Evolutionary conservation across 2,797 vertebrate genomes (phyloP).

Genomic region (Scolopax rusticola): DNA sequence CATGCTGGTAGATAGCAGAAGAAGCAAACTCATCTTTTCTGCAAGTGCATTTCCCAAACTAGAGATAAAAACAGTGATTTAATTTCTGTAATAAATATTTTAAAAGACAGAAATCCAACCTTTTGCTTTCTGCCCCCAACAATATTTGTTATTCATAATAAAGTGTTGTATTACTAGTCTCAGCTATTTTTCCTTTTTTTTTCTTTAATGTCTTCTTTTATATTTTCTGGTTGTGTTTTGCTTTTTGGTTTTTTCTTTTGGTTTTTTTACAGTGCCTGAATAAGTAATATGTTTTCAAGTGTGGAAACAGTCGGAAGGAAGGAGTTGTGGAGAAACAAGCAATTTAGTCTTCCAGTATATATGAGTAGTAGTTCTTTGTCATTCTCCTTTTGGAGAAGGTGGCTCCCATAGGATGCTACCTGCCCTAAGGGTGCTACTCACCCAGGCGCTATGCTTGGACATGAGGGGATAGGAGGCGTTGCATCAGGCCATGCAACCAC

Average conservation of each 20-base stretch:
- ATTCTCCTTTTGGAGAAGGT: not conserved
- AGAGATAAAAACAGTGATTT: slow-evolving; percentile 17
- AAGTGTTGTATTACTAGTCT: not conserved
- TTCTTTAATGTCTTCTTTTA: not conserved
- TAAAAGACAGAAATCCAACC: slow-evolving; percentile 30
- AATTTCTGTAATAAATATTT: slow-evolving; percentile 43
- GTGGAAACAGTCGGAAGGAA: not conserved
- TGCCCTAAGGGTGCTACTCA: not conserved
- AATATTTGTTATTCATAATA: slow-evolving; percentile 25
- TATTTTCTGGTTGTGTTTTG: not conserved
- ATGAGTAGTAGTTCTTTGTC: not conserved
- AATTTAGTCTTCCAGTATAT: not conserved
- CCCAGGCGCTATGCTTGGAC: rapidly evolving
- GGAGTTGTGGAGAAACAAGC: not conserved
- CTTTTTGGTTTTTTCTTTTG: not conserved
- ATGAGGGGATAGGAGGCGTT: not conserved
- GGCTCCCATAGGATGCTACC: not conserved
- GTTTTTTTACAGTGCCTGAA: not conserved
- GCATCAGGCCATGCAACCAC: not conserved
- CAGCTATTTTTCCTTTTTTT: not conserved
- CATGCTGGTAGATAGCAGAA: not conserved
- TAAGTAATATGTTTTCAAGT: not conserved
- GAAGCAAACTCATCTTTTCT: slow-evolving; percentile 4
- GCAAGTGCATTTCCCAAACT: not conserved
- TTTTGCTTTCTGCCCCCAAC: slow-evolving; percentile 29